Evolutionary conservation across 2,797 vertebrate genomes (phyloP).

Genomic region (Psittacula echo): DNA sequence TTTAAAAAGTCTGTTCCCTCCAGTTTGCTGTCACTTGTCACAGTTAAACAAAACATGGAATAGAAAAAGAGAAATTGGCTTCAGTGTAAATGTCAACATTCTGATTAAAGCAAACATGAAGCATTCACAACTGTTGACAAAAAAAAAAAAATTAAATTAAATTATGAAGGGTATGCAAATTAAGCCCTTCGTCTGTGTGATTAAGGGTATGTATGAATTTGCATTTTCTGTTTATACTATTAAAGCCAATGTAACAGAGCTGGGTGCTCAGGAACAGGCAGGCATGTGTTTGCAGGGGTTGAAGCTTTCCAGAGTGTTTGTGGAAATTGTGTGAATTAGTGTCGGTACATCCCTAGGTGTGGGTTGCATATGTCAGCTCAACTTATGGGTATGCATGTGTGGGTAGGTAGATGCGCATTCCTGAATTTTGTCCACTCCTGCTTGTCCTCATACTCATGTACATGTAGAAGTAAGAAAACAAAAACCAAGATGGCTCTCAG

Average conservation of each 20-base stretch:
- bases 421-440: not conserved
- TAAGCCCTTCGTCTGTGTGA: constrained; percentile 65
- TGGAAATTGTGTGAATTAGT: not conserved
- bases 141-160: constrained; percentile 81
- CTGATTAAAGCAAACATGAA: constrained; percentile 86
- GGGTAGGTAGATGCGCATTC: not conserved
- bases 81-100: constrained; percentile 87
- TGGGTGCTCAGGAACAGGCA: not conserved
- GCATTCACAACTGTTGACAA: constrained; percentile 81
- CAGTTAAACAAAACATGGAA: constrained; percentile 84
- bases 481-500: not conserved
- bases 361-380: fast-evolving
- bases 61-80: constrained; percentile 83
- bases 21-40: constrained; percentile 85
- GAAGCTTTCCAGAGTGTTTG: not conserved
- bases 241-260: constrained; percentile 56
- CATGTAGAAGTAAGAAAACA: not conserved
- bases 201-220: constrained; percentile 73
- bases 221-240: constrained; percentile 68
- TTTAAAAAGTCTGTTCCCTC: constrained; percentile 83
- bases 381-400: not conserved
- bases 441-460: not conserved
- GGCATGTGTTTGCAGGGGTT: not conserved
- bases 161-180: constrained; percentile 83
- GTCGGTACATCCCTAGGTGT: not conserved